phyloP scores from a whole-genome alignment of 2,888 invertebrate species.

The Drosophila antonietae region DNA sequence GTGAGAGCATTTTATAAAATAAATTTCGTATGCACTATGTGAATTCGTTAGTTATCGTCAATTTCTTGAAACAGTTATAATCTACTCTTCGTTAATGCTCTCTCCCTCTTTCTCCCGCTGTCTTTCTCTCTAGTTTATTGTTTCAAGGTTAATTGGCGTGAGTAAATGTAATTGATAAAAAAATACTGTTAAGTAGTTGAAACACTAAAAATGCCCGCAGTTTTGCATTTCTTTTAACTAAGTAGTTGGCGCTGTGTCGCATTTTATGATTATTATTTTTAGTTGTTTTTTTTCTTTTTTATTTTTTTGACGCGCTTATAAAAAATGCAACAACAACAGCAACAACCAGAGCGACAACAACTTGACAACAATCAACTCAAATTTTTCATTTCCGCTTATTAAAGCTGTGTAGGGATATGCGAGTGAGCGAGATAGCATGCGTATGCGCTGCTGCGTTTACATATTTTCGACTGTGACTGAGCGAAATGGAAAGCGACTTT shows the following conservation, averaged over 20 bases:
- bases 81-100: not conserved
- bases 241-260: slow-evolving; percentile 40
- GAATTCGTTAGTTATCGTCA: slow-evolving; percentile 27
- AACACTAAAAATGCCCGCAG: slow-evolving; percentile 57
- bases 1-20: slow-evolving; percentile 54
- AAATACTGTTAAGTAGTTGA: slow-evolving; percentile 24
- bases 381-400: slow-evolving; percentile 80
- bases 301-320: slow-evolving; percentile 26
- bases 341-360: slow-evolving; percentile 48
- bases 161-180: slow-evolving; percentile 51
- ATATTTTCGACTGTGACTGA: slow-evolving; percentile 15
- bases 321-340: slow-evolving; percentile 43
- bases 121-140: not conserved
- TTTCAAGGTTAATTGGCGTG: slow-evolving; percentile 68
- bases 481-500: slow-evolving; percentile 5
- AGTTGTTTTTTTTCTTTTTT: slow-evolving; percentile 19
- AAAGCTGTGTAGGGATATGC: slow-evolving; percentile 43
- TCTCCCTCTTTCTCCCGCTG: too few species aligned
- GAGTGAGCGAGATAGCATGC: slow-evolving; percentile 7
- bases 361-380: slow-evolving; percentile 79
- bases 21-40: slow-evolving; percentile 56
- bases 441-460: slow-evolving; percentile 30
- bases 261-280: slow-evolving; percentile 40
- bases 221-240: slow-evolving; percentile 33
- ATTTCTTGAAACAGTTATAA: slow-evolving; percentile 10